Conservation (phyloP, 2,797 vertebrate genomes). For the Acrossocheilus fasciatus region DNA sequence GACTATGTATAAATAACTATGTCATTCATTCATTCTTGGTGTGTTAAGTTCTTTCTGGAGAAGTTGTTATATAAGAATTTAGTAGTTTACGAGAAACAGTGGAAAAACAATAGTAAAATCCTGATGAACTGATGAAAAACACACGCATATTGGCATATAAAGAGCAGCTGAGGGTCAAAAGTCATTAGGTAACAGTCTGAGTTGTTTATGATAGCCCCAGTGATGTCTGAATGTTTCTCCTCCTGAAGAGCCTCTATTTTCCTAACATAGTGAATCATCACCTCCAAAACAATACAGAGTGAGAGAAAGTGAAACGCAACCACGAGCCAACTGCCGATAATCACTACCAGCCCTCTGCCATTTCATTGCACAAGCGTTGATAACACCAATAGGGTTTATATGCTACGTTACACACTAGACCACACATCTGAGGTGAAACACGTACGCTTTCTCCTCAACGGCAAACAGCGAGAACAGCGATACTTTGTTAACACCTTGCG, state of each 20-base stretch:
- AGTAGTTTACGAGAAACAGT: background rate
- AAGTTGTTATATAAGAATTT: background rate
- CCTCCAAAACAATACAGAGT: conserved; percentile 39
- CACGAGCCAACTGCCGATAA: conserved; percentile 48
- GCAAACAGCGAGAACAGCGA: background rate
- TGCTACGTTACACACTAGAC: conserved; percentile 18
- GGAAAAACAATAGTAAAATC: background rate
- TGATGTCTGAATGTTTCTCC: conserved; percentile 40
- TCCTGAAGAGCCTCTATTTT: conserved; percentile 28
- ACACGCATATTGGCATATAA: background rate
- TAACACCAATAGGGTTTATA: conserved; percentile 36
- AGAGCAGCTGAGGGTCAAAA: conserved; percentile 17
- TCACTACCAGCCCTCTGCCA: conserved; percentile 47
- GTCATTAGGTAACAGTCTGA: conserved; percentile 39
- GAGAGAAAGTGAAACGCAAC: conserved; percentile 23
- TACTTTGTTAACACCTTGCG: conserved; percentile 28
- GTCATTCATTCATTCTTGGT: background rate
- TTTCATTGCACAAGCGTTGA: conserved; percentile 26
- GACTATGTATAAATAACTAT: background rate
- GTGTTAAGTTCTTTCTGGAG: background rate
- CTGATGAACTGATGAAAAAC: background rate
- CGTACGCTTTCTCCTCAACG: conserved; percentile 4
- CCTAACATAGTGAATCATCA: conserved; percentile 40
- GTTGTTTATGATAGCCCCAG: conserved; percentile 16
- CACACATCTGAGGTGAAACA: conserved; percentile 20